Evolutionary conservation across 2,113 vertebrate genomes (phyloP), one percentile per base, ranked within the genome.

Genomic region (Diglossa brunneiventris): DNA sequence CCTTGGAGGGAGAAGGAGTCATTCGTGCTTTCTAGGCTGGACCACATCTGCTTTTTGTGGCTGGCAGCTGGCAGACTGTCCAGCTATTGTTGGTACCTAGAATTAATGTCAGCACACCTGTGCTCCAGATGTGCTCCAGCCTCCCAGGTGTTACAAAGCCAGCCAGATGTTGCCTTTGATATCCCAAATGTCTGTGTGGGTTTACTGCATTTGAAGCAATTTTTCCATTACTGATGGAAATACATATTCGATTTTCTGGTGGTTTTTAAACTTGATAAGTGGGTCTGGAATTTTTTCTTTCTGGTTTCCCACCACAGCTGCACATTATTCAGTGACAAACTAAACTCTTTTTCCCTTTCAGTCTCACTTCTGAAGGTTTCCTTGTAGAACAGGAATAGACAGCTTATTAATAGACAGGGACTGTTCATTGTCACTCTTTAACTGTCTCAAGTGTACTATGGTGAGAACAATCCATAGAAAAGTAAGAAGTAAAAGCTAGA

Each of bases 161-260:
- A 41, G 1, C 84, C 47, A 41, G 7, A 47, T 59, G 21, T 28
- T 78, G 39, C 30, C 28, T 83, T 76, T 50, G 47, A 30, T 67
- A 70, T 9, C 35, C 35, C 24, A n/a, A 1, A 31, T 50, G 21
- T 61, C 20, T 68, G 0, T 56, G 53, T 41, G 47, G 19, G 1
- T 50, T 92, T 74, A 35, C 47, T 77, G 39, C 12, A 6, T 77
- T 74, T 56, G 30, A 70, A 67, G 69, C 4, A 0, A 27, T 83
- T 74, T 92, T 52, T 59, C 33, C 5, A 2, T 72, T 58, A 41
- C 31, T 4, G 4, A 7, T 76, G 50, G 42, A 69, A 55, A 39
- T 33, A 33, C 0, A 0, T 55, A 39, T 9, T 84, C 73, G 18
- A 33, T 91, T 94, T 88, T 52, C n/a, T 83, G 23, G 31, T 75